Percentiles rank a stretch among this genome's conserved stretches.
Evolutionary conservation across 2,797 vertebrate genomes (phyloP).

Genomic region (Gallinago solitaria): DNA sequence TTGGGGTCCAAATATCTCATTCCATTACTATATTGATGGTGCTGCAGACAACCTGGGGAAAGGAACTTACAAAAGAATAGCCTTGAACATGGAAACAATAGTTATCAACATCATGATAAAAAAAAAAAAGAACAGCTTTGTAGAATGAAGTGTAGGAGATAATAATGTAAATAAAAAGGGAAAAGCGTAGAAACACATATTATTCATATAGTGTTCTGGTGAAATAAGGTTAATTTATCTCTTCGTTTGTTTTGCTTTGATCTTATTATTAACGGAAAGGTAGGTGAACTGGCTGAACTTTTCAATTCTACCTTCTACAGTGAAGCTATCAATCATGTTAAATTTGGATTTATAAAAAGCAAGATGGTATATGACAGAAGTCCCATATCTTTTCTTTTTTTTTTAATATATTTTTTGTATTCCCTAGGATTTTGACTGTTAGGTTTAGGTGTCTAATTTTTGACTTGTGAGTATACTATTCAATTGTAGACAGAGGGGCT

Average conservation of each 20-base stretch:
- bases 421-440: neutral
- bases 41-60: neutral
- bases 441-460: neutral
- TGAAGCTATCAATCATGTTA: neutral
- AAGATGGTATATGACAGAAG: neutral
- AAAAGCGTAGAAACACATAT: neutral
- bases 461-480: constrained; percentile 10
- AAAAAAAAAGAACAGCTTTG: neutral
- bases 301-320: neutral
- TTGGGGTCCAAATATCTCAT: neutral
- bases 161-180: neutral
- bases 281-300: neutral
- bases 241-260: neutral
- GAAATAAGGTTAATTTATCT: neutral
- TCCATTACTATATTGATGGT: neutral
- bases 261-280: neutral
- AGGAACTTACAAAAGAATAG: neutral
- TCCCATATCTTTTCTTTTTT: neutral
- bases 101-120: neutral
- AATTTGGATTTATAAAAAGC: neutral
- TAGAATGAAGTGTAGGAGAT: neutral
- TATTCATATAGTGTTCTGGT: neutral
- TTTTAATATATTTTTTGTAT: neutral
- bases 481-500: neutral
- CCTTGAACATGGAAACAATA: neutral